Conservation (phyloP, 2,888 invertebrate genomes). For the Torymus texanus region DNA sequence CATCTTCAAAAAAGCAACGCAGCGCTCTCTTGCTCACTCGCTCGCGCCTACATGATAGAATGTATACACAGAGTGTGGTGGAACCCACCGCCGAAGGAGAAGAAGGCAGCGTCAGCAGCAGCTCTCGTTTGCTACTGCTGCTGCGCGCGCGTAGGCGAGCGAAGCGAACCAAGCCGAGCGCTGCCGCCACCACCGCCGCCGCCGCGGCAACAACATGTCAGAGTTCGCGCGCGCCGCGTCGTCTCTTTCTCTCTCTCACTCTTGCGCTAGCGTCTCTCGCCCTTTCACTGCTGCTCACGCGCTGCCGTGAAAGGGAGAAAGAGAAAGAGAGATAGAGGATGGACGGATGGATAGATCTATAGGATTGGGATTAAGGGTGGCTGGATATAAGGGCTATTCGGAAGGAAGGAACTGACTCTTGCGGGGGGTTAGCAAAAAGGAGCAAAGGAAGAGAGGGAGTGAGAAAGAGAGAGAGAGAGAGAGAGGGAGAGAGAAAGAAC, state of each 20-base stretch:
- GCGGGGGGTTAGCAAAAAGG: too few relatives aligned
- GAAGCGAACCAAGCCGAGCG: too few relatives aligned
- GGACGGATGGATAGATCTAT: background rate
- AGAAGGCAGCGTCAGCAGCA: background rate
- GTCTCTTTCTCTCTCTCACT: constrained; percentile 18
- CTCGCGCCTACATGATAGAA: constrained; percentile 4
- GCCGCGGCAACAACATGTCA: constrained; percentile 49
- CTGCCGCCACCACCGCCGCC: too few relatives aligned
- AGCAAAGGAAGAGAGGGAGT: background rate
- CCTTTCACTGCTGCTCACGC: background rate
- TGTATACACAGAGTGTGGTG: constrained; percentile 20
- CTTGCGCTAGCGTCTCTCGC: constrained; percentile 10
- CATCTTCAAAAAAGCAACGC: too few relatives aligned
- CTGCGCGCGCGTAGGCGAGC: too few relatives aligned
- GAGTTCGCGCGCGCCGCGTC: constrained; percentile 47
- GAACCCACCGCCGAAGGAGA: background rate
- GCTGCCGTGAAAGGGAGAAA: background rate
- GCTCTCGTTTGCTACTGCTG: background rate
- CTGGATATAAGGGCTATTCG: too few relatives aligned
- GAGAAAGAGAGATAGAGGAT: background rate
- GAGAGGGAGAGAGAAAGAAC: background rate
- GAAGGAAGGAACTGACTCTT: too few relatives aligned
- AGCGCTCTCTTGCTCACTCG: too few relatives aligned
- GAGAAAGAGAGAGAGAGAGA: background rate
- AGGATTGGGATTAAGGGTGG: too few relatives aligned